Conservation (phyloP, 2,888 invertebrate genomes). For the Rhabditoides inermis region DNA sequence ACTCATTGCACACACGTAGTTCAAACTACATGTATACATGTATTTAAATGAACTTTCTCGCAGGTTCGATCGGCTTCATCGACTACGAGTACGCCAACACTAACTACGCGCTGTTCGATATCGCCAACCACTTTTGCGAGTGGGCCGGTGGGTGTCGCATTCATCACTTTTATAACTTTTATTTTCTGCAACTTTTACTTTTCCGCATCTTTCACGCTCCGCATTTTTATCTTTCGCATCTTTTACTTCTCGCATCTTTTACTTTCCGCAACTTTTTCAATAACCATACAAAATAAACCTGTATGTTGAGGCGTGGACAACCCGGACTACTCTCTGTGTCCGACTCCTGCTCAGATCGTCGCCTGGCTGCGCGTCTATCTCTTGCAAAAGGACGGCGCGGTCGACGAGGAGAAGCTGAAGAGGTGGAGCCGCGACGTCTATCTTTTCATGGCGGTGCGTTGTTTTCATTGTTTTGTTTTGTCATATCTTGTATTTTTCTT, state of each 20-base stretch:
- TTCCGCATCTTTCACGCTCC: neutral
- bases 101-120: constrained; percentile 90
- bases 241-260: neutral
- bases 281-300: neutral
- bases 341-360: constrained; percentile 25
- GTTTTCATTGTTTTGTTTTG: neutral
- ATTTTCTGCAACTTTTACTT: neutral
- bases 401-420: constrained; percentile 12
- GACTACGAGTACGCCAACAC: constrained; percentile 91
- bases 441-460: constrained; percentile 42
- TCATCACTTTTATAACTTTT: neutral
- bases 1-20: too few species aligned
- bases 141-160: constrained; percentile 67
- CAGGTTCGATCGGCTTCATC: constrained; percentile 81
- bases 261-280: neutral
- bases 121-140: constrained; percentile 95
- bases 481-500: neutral
- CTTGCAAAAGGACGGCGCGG: constrained; percentile 10
- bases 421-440: constrained; percentile 19
- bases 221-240: neutral
- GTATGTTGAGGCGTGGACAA: constrained; percentile 40
- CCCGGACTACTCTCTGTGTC: constrained; percentile 37
- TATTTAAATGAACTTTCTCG: constrained; percentile 7
- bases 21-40: neutral
- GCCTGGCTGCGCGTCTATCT: constrained; percentile 37